Percentiles rank a stretch among this genome's conserved stretches.
phyloP scores from a whole-genome alignment of 2,888 invertebrate genomes.

The Halictus ligatus region DNA sequence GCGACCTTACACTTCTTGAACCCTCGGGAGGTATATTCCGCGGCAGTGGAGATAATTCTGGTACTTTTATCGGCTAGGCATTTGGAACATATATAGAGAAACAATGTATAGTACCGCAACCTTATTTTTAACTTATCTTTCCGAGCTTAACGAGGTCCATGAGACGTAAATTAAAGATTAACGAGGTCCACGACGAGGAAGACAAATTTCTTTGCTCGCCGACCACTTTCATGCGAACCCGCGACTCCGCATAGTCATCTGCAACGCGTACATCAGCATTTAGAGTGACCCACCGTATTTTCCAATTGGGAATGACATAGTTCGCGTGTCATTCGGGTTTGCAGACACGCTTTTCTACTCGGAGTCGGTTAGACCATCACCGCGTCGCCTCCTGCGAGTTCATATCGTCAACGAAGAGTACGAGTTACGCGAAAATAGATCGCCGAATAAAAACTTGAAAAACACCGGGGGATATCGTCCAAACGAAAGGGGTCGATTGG shows the following conservation, averaged over 20 bases:
- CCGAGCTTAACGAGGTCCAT: too few species aligned
- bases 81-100: too few species aligned
- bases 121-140: too few species aligned
- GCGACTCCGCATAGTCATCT: not conserved
- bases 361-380: constrained; percentile 1
- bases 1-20: too few species aligned
- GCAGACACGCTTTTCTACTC: constrained; percentile 13
- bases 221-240: not conserved
- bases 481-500: constrained; percentile 4
- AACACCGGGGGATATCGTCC: constrained; percentile 23
- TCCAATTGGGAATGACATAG: not conserved
- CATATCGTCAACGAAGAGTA: not conserved
- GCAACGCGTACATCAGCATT: not conserved
- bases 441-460: constrained; percentile 24
- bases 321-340: not conserved
- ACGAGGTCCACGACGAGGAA: not conserved
- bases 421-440: constrained; percentile 38
- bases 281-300: not conserved
- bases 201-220: not conserved
- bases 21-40: too few species aligned
- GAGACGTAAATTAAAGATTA: too few species aligned
- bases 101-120: too few species aligned
- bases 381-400: constrained; percentile 41
- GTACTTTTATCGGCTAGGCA: too few species aligned
- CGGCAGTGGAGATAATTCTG: too few species aligned